Evolutionary conservation across 1,140 invertebrate genomes (phyloP).

Genomic region (Dendroctonus valens): DNA sequence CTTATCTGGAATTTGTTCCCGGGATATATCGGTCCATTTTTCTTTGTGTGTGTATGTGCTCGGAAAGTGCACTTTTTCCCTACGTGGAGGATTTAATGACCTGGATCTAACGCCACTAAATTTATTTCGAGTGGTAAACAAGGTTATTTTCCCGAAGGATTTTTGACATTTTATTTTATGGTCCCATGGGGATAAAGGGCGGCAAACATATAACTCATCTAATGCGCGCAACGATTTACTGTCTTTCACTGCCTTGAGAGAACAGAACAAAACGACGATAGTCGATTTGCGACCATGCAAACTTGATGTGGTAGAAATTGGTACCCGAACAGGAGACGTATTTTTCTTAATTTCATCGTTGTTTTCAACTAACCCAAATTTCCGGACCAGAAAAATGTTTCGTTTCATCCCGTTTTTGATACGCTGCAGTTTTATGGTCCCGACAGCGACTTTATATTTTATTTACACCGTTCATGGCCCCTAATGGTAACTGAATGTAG

Average conservation of each 20-base stretch:
- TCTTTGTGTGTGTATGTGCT: background rate
- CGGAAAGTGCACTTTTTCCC: slow-evolving; percentile 1
- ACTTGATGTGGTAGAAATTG: no score
- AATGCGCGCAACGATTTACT: background rate
- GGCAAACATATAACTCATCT: slow-evolving; percentile 3
- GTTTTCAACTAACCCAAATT: no score
- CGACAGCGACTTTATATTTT: no score
- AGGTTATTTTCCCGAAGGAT: slow-evolving; percentile 4
- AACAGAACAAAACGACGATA: no score
- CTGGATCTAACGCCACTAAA: slow-evolving; percentile 6
- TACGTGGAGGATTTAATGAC: background rate
- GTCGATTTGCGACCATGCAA: no score
- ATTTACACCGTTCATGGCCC: no score
- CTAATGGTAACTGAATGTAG: no score
- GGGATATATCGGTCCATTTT: slow-evolving; percentile 3
- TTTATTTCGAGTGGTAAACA: slow-evolving; percentile 8
- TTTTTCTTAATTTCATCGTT: no score
- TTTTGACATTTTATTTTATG: slow-evolving; percentile 8
- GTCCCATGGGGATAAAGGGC: slow-evolving; percentile 3
- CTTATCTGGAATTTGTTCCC: slow-evolving; percentile 2
- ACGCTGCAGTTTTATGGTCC: no score
- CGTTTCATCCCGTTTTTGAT: no score
- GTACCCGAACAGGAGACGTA: no score
- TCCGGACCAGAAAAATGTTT: no score
- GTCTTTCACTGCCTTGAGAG: background rate